These are phyloP conservation scores for Abramis brama DNA, from an alignment of 2,113 vertebrate genomes.

Conservation along the genomic window DNA sequence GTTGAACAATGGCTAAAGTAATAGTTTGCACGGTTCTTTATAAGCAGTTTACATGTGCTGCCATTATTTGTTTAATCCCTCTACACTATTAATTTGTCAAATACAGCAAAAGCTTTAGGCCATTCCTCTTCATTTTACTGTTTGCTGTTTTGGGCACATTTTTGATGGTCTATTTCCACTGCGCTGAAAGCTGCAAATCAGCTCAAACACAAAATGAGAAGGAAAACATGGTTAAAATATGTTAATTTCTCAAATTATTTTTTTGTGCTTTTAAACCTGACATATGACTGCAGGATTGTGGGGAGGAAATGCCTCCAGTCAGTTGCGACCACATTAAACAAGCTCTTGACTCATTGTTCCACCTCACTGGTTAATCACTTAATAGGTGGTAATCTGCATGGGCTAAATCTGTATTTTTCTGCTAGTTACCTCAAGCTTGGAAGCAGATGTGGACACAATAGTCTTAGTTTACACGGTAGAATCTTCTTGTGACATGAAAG, in stretches of 20 bases:
- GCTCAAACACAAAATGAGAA: constrained; percentile 65
- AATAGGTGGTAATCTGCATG: constrained; percentile 61
- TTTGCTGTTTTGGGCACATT: constrained; percentile 76
- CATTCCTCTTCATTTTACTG: constrained; percentile 74
- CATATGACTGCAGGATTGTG: constrained; percentile 46
- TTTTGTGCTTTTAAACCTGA: constrained; percentile 62
- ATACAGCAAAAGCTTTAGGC: constrained; percentile 68
- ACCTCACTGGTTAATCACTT: constrained; percentile 61
- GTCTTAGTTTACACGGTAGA: constrained; percentile 9
- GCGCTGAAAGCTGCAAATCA: constrained; percentile 79
- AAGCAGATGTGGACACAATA: constrained; percentile 50
- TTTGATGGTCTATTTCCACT: constrained; percentile 93
- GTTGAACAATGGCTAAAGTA: constrained; percentile 53
- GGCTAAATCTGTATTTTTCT: constrained; percentile 44
- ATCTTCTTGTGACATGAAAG: constrained; percentile 19
- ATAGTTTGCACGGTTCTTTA: constrained; percentile 60
- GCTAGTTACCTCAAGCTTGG: constrained; percentile 51
- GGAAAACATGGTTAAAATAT: constrained; percentile 74
- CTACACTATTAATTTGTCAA: constrained; percentile 71
- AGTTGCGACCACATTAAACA: constrained; percentile 60
- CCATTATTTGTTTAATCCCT: constrained; percentile 73
- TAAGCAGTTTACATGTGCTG: constrained; percentile 71
- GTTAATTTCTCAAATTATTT: constrained; percentile 75
- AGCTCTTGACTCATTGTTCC: constrained; percentile 59
- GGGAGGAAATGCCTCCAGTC: constrained; percentile 52